Evolutionary conservation across 1,140 invertebrate genomes (phyloP).

Genomic region (Listronotus oregonensis): DNA sequence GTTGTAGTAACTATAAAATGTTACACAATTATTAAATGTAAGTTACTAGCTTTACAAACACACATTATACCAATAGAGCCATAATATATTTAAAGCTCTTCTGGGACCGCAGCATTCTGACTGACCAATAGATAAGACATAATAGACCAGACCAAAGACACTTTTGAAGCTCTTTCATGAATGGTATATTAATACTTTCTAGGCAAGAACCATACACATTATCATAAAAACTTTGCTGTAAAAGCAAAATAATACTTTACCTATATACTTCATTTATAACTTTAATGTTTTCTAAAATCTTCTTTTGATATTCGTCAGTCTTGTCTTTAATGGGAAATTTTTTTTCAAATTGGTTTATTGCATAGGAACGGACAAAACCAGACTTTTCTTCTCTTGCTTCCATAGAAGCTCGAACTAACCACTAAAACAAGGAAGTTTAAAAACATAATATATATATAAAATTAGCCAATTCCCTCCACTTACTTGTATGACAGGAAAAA

Average conservation of each 20-base stretch:
- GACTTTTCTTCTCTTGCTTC: conserved; percentile 77
- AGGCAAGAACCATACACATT: too few relatives aligned
- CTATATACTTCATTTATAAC: conserved; percentile 62
- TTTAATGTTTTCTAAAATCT: conserved; percentile 59
- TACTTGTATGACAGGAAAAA: conserved; percentile 91
- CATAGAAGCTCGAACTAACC: conserved; percentile 93
- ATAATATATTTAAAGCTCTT: too few relatives aligned
- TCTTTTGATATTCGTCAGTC: conserved; percentile 59
- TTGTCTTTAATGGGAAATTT: conserved; percentile 63
- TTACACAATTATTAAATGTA: too few relatives aligned
- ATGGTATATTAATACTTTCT: too few relatives aligned
- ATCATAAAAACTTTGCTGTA: not conserved
- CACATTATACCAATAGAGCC: too few relatives aligned
- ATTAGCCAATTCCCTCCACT: conserved; percentile 26
- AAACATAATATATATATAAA: conserved; percentile 6
- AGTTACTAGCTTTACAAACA: too few relatives aligned
- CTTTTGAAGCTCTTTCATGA: too few relatives aligned
- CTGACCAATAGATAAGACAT: too few relatives aligned
- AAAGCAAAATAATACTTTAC: not conserved
- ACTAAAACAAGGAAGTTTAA: conserved; percentile 62
- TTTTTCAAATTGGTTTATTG: conserved; percentile 85
- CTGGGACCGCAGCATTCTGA: too few relatives aligned
- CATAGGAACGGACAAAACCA: conserved; percentile 77
- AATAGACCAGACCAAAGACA: too few relatives aligned
- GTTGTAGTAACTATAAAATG: too few relatives aligned